Percentiles rank a stretch among this genome's conserved stretches.
phyloP scores from a whole-genome alignment of 2,113 vertebrate genomes.

The Mobula birostris region DNA sequence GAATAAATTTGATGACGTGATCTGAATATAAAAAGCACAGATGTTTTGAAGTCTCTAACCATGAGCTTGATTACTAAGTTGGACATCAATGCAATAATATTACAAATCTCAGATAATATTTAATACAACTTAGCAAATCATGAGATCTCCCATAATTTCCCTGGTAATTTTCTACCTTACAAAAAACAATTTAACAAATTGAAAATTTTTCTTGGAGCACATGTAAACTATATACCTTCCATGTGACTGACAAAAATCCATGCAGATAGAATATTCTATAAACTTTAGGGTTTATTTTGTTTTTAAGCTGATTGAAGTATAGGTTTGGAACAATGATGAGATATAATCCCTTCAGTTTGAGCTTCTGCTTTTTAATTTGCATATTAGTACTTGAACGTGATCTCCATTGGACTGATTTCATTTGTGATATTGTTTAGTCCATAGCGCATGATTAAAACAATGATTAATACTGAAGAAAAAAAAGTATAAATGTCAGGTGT shows the following conservation, averaged over 20 bases:
- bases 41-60: neutral
- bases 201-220: neutral
- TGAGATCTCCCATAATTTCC: neutral
- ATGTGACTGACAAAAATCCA: neutral
- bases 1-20: neutral
- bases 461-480: neutral
- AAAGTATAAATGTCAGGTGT: neutral
- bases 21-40: neutral
- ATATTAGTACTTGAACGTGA: neutral
- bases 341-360: conserved; percentile 11
- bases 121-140: neutral
- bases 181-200: conserved; percentile 21
- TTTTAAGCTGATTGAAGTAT: conserved; percentile 7
- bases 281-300: conserved; percentile 9
- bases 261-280: neutral
- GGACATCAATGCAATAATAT: neutral
- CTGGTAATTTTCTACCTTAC: neutral
- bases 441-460: neutral
- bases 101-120: neutral
- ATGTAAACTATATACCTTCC: neutral
- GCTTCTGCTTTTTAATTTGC: conserved; percentile 8
- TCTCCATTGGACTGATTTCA: neutral
- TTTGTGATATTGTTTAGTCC: neutral
- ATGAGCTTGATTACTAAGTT: neutral
- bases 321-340: neutral